phyloP scores from a whole-genome alignment of 2,113 vertebrate genomes.

The Nycticebus coucang region DNA sequence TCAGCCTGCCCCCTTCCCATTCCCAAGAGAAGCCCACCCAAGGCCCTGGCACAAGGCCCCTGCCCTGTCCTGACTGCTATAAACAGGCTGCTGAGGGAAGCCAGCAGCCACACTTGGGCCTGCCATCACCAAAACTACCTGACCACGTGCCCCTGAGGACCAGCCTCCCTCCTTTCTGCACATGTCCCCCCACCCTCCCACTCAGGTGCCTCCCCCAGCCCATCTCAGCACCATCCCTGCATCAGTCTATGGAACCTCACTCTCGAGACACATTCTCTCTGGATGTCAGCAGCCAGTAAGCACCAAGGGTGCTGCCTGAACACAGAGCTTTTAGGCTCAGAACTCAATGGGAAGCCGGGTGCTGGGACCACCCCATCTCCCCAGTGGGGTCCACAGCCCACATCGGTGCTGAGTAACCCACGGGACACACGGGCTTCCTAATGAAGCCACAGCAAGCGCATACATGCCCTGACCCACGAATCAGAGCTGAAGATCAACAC shows the following conservation, averaged over 20 bases:
- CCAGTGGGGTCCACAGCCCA: not conserved
- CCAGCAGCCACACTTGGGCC: fast-evolving
- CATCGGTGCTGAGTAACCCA: not conserved
- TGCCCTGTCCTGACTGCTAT: not conserved
- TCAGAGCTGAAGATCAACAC: not conserved
- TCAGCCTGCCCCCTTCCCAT: not conserved
- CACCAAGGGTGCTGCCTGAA: not conserved
- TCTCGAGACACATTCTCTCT: not conserved
- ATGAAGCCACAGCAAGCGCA: too few relatives aligned
- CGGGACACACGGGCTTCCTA: not conserved
- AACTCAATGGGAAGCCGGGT: not conserved
- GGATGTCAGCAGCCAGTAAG: not conserved
- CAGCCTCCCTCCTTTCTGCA: not conserved
- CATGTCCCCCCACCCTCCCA: fast-evolving
- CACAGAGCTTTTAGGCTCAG: not conserved
- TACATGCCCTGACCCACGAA: too few relatives aligned
- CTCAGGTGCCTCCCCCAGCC: not conserved
- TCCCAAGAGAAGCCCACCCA: fast-evolving
- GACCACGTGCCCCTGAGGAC: not conserved
- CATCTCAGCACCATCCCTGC: not conserved
- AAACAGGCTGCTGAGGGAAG: fast-evolving
- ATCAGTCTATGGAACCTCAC: fast-evolving
- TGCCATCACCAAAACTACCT: fast-evolving
- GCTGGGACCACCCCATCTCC: too few relatives aligned
- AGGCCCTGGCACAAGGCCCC: not conserved